phyloP scores from a whole-genome alignment of 2,113 vertebrate species.

The Chaetodon auriga region DNA sequence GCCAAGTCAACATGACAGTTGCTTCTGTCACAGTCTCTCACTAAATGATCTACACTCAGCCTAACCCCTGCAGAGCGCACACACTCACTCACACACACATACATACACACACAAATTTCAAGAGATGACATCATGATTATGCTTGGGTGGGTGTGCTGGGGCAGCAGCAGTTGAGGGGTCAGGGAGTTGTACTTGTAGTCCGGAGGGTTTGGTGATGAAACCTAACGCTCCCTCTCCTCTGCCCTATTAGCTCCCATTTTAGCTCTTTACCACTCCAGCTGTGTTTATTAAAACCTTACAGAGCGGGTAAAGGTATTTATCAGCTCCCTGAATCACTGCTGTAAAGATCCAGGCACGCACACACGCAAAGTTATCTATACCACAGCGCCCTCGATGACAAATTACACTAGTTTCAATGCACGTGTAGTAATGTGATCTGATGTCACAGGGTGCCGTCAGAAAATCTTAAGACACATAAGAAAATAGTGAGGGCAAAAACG shows the following conservation, averaged over 20 bases:
- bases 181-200: conserved; percentile 22
- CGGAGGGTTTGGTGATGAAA: conserved; percentile 66
- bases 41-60: conserved; percentile 36
- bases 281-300: conserved; percentile 65
- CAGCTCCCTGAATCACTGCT: conserved; percentile 51
- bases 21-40: conserved; percentile 48
- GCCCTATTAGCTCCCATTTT: conserved; percentile 63
- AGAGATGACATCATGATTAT: conserved; percentile 23
- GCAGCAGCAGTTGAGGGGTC: conserved; percentile 24
- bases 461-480: no score
- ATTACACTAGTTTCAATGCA: not conserved
- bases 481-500: no score
- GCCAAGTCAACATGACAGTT: conserved; percentile 71
- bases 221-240: conserved; percentile 56
- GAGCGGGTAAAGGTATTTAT: conserved; percentile 65
- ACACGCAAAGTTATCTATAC: conserved; percentile 28
- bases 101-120: conserved; percentile 4
- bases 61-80: conserved; percentile 1
- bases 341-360: conserved; percentile 50
- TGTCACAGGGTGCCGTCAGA: not conserved
- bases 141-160: conserved; percentile 7
- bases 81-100: conserved; percentile 10
- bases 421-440: not conserved
- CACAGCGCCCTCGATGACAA: conserved; percentile 15
- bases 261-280: conserved; percentile 66